A percentile compares a stretch with the other conserved stretches of the same genome.
Evolutionary conservation across 2,888 invertebrate species (phyloP).

Genomic region (Psococerastis gibbosa): DNA sequence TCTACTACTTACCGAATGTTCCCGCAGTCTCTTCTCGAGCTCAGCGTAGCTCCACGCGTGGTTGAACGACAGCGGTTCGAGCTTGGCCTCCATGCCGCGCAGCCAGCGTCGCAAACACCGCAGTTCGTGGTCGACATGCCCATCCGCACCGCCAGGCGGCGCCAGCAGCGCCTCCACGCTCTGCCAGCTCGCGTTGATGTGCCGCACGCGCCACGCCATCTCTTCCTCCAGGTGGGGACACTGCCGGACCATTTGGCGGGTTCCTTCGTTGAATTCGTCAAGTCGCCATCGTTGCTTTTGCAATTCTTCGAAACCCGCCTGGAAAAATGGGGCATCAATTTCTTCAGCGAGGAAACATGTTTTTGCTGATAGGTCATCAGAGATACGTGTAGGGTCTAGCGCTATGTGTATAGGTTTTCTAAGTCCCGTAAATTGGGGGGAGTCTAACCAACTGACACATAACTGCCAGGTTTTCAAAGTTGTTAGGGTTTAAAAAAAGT

Average conservation of each 20-base stretch:
- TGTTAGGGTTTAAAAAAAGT: too few species aligned
- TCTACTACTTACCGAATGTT: conserved; percentile 72
- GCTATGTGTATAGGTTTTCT: too few species aligned
- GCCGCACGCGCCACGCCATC: conserved; percentile 51
- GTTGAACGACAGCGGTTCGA: conserved; percentile 53
- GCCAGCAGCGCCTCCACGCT: conserved; percentile 45
- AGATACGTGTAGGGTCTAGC: too few species aligned
- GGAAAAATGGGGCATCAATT: too few species aligned
- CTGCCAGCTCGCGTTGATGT: conserved; percentile 63
- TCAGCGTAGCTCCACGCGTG: conserved; percentile 50
- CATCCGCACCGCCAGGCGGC: conserved; percentile 11
- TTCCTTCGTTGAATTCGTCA: conserved; percentile 59
- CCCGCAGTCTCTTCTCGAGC: conserved; percentile 54
- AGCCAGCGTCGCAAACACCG: conserved; percentile 68
- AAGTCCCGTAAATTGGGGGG: too few species aligned
- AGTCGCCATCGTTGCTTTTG: conserved; percentile 50
- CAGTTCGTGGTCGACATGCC: conserved; percentile 54
- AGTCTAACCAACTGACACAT: too few species aligned
- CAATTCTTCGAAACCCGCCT: conserved; percentile 56
- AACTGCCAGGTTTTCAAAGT: too few species aligned
- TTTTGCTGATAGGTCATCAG: too few species aligned
- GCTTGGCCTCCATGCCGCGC: conserved; percentile 61
- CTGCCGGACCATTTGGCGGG: conserved; percentile 44
- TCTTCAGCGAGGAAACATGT: too few species aligned
- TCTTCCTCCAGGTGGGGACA: conserved; percentile 42